A percentile compares a stretch with the other conserved stretches of the same genome.
Conservation (phyloP, 2,888 invertebrate genomes). For the Aporophyla lueneburgensis region DNA sequence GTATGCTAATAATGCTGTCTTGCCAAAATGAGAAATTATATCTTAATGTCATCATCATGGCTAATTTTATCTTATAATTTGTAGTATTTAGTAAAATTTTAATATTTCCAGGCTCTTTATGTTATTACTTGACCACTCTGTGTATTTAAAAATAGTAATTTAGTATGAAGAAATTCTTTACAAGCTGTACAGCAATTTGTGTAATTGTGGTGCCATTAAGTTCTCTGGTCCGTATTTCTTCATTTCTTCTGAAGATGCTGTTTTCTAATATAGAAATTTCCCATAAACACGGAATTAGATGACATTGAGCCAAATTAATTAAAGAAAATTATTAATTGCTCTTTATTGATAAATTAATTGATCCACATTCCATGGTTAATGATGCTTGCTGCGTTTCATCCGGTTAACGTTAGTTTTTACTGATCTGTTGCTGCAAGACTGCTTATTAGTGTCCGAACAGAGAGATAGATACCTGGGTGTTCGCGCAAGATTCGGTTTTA, state of each 20-base stretch:
- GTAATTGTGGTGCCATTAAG: conserved; percentile 8
- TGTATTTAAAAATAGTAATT: neutral
- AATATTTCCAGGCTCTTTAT: neutral
- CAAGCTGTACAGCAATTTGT: conserved; percentile 1
- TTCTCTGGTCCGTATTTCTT: conserved; percentile 1
- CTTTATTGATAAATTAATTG: conserved; percentile 63
- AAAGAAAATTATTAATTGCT: conserved; percentile 43
- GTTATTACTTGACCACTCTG: neutral
- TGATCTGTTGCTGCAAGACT: conserved; percentile 36
- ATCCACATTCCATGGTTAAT: conserved; percentile 69
- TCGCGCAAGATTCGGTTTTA: neutral
- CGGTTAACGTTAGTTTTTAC: conserved; percentile 60
- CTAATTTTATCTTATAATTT: conserved; percentile 31
- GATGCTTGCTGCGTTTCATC: conserved; percentile 59
- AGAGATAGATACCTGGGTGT: conserved; percentile 12
- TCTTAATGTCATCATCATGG: conserved; percentile 50
- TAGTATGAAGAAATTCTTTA: neutral
- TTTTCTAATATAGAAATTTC: conserved; percentile 40
- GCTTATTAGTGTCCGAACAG: conserved; percentile 29
- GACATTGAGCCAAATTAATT: conserved; percentile 44
- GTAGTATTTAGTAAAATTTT: conserved; percentile 33
- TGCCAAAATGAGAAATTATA: conserved; percentile 53
- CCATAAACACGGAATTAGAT: conserved; percentile 51
- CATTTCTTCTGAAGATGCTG: neutral
- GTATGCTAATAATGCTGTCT: conserved; percentile 55